phyloP scores from a whole-genome alignment of 2,888 invertebrate genomes.

The Phyllotreta striolata region DNA sequence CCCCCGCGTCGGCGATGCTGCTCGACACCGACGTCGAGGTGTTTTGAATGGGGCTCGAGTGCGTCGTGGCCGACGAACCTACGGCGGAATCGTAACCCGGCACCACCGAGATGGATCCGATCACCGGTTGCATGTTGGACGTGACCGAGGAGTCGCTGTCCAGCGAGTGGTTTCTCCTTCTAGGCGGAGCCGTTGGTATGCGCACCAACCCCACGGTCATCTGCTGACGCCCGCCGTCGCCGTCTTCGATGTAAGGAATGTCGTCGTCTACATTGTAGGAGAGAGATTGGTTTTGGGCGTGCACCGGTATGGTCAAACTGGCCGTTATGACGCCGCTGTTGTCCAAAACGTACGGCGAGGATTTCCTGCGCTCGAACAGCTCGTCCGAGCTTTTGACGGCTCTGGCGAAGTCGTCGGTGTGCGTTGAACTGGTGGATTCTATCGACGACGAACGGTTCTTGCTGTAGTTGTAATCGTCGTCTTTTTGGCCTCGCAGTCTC shows the following conservation, averaged over 20 bases:
- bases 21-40: conserved; percentile 59
- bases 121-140: conserved; percentile 58
- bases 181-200: conserved; percentile 58
- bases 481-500: conserved; percentile 59
- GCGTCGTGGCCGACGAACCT: conserved; percentile 68
- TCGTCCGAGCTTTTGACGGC: conserved; percentile 48
- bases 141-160: conserved; percentile 63
- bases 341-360: conserved; percentile 66
- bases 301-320: conserved; percentile 77
- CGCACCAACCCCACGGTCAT: conserved; percentile 57
- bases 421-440: conserved; percentile 62
- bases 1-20: conserved; percentile 58
- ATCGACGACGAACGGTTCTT: conserved; percentile 59
- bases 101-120: conserved; percentile 58
- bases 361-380: conserved; percentile 64
- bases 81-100: conserved; percentile 69
- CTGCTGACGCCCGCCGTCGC: conserved; percentile 56
- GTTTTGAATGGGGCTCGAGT: conserved; percentile 64
- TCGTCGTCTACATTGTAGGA: conserved; percentile 69
- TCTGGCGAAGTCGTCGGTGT: conserved; percentile 64
- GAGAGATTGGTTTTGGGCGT: conserved; percentile 52
- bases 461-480: conserved; percentile 58
- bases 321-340: conserved; percentile 77
- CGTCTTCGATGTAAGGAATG: conserved; percentile 75
- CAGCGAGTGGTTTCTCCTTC: conserved; percentile 63